phyloP scores from a whole-genome alignment of 2,113 vertebrate genomes.

The Alectura lathami region DNA sequence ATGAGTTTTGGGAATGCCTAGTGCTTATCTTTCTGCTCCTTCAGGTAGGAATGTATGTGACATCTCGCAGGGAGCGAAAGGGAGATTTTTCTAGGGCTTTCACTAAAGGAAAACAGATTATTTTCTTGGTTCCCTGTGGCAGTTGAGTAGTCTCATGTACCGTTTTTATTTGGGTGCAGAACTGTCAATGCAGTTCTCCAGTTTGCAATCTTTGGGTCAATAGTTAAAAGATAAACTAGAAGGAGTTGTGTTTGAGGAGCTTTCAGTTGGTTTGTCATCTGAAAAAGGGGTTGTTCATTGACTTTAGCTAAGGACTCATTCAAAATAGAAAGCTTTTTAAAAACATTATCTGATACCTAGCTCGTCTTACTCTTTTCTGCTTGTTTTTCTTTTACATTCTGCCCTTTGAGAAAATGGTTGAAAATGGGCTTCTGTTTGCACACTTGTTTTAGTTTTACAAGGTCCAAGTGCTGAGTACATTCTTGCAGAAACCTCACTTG shows the following conservation, averaged over 20 bases:
- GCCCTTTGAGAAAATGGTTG: neutral
- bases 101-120: neutral
- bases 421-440: neutral
- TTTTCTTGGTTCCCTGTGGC: neutral
- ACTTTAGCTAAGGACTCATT: neutral
- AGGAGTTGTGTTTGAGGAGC: neutral
- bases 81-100: neutral
- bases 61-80: fast-evolving
- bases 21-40: neutral
- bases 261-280: neutral
- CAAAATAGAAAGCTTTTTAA: no score
- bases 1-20: neutral
- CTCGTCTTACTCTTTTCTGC: neutral
- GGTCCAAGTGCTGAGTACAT: neutral
- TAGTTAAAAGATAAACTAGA: neutral
- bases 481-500: conserved; percentile 8
- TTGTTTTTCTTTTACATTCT: neutral
- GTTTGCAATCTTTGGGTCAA: fast-evolving
- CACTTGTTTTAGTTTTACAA: neutral
- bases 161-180: neutral
- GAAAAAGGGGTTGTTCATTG: neutral
- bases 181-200: neutral
- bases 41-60: fast-evolving
- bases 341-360: no score
- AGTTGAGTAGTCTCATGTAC: fast-evolving